Conservation (phyloP, 2,888 invertebrate species). For the Shargacucullia verbasci region DNA sequence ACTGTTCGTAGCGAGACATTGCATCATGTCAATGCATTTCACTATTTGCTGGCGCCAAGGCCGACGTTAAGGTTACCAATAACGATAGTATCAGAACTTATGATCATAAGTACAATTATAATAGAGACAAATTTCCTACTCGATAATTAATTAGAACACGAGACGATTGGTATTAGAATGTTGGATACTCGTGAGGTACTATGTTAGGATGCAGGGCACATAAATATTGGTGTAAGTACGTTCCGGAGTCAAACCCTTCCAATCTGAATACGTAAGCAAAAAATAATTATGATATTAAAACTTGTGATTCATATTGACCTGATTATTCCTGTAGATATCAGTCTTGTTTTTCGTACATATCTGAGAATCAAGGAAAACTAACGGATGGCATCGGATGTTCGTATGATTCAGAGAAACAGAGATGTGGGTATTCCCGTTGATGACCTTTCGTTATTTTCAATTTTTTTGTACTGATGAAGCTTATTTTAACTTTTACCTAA, state of each 20-base stretch:
- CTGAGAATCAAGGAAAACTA: conserved; percentile 12
- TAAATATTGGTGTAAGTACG: too few species aligned
- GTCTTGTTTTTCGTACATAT: conserved; percentile 2
- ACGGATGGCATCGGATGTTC: conserved; percentile 20
- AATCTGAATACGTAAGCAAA: too few species aligned
- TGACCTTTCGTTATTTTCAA: neutral
- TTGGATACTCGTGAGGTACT: too few species aligned
- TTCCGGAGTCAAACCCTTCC: too few species aligned
- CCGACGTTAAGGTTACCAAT: conserved; percentile 74
- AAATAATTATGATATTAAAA: too few species aligned
- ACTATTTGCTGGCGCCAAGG: conserved; percentile 68
- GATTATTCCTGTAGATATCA: neutral
- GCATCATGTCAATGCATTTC: conserved; percentile 64
- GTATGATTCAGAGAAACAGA: conserved; percentile 20
- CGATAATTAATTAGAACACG: conserved; percentile 4
- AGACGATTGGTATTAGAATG: conserved; percentile 9
- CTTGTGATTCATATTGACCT: too few species aligned
- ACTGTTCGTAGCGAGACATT: conserved; percentile 46
- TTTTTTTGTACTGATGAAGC: conserved; percentile 13
- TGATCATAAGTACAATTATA: conserved; percentile 40
- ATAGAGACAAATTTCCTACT: conserved; percentile 35
- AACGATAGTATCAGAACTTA: conserved; percentile 60
- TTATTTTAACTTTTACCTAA: conserved; percentile 4
- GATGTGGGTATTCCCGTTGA: conserved; percentile 10
- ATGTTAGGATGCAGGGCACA: too few species aligned